These are phyloP conservation scores for Rhinella marina DNA, from an alignment of 2,797 vertebrate species.

Conservation along the genomic window DNA sequence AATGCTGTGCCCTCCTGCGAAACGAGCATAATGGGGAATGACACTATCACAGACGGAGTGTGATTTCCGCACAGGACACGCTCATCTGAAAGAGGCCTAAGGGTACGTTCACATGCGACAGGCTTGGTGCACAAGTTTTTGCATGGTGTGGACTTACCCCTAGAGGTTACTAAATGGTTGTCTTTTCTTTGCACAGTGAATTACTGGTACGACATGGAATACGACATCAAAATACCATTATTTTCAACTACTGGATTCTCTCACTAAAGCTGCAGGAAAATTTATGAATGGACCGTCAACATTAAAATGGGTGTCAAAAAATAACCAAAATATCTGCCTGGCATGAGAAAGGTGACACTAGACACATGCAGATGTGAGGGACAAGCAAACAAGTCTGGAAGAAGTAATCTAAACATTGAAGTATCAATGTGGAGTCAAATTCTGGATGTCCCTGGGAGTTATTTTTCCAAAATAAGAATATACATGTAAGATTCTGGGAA, in stretches of 20 bases:
- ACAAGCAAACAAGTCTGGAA: neutral
- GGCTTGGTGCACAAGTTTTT: too few relatives aligned
- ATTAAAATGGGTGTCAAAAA: neutral
- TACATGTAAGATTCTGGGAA: too few relatives aligned
- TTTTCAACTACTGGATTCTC: slow-evolving; percentile 87
- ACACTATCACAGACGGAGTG: too few relatives aligned
- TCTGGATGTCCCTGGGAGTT: neutral
- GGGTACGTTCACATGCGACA: too few relatives aligned
- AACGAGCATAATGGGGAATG: too few relatives aligned
- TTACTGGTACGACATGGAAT: slow-evolving; percentile 99
- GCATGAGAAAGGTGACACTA: too few relatives aligned
- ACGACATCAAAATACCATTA: slow-evolving; percentile 95
- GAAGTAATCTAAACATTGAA: neutral
- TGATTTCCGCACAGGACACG: too few relatives aligned
- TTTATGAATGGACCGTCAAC: neutral
- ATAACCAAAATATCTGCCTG: too few relatives aligned
- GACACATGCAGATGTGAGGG: neutral
- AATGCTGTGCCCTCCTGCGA: too few relatives aligned
- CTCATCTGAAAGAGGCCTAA: too few relatives aligned
- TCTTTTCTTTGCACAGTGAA: slow-evolving; percentile 82
- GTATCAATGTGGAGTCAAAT: neutral
- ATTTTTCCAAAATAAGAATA: neutral
- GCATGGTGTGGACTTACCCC: too few relatives aligned
- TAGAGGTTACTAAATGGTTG: neutral
- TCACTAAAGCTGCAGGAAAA: slow-evolving; percentile 70